Conservation (phyloP, 1,140 invertebrate genomes). For the Oreohelix idahoensis region DNA sequence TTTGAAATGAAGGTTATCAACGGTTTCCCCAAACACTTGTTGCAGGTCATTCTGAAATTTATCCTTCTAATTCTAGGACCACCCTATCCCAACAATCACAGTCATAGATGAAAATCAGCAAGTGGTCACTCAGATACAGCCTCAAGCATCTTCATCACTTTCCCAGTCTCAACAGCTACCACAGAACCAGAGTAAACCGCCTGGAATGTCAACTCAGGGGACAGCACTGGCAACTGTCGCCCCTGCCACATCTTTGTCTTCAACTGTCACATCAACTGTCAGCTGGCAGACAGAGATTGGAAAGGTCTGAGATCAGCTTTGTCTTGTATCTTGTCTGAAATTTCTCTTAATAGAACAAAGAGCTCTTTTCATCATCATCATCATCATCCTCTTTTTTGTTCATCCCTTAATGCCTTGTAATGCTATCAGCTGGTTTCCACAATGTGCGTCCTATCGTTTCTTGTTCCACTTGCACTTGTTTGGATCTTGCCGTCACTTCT, state of each 20-base stretch:
- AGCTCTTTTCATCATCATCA: too few species aligned
- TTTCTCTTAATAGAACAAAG: too few species aligned
- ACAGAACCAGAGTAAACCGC: neutral
- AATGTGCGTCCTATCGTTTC: too few species aligned
- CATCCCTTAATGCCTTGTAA: too few species aligned
- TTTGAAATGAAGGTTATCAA: too few species aligned
- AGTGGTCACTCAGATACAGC: constrained; percentile 49
- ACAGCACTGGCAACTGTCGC: neutral
- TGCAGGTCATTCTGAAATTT: too few species aligned
- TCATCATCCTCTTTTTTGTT: too few species aligned
- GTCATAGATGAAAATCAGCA: constrained; percentile 60
- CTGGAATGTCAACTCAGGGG: neutral
- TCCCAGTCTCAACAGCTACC: neutral
- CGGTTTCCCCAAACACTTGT: too few species aligned
- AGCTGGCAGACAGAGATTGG: constrained; percentile 1
- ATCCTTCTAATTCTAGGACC: constrained; percentile 39
- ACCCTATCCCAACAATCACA: constrained; percentile 59
- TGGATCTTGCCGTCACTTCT: too few species aligned
- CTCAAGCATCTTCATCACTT: constrained; percentile 5
- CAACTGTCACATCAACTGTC: neutral
- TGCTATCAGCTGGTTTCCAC: too few species aligned
- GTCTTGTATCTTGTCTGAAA: too few species aligned
- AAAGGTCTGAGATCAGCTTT: neutral
- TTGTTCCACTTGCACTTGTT: too few species aligned
- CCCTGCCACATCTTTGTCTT: neutral